phyloP scores from a whole-genome alignment of 2,113 vertebrate species.

The Todiramphus chloris region DNA sequence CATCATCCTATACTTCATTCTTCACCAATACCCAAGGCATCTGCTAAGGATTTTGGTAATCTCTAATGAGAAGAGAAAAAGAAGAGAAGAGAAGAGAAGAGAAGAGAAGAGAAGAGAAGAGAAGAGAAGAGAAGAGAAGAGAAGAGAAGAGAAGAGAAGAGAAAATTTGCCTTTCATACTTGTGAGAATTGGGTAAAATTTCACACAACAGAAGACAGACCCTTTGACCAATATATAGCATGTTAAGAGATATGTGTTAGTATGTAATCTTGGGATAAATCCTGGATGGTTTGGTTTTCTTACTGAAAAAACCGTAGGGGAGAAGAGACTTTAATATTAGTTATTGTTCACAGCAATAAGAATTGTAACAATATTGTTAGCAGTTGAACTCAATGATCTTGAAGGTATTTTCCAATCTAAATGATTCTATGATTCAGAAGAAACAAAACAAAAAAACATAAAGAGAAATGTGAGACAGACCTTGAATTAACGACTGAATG shows the following conservation, averaged over 20 bases:
- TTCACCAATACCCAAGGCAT: neutral
- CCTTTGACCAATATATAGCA: slow-evolving; percentile 23
- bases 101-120: too few species aligned
- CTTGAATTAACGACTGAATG: neutral
- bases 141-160: too few species aligned
- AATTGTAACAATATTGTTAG: neutral
- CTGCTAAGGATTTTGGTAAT: slow-evolving; percentile 34
- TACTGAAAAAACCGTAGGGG: neutral
- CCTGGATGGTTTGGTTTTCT: neutral
- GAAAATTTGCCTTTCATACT: neutral
- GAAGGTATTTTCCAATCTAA: neutral
- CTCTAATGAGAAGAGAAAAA: neutral
- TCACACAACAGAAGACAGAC: neutral
- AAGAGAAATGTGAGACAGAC: neutral
- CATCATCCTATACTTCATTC: neutral
- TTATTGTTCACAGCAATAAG: neutral
- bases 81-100: too few species aligned
- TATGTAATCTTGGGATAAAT: neutral
- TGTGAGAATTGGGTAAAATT: neutral
- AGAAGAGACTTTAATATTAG: neutral
- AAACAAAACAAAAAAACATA: neutral
- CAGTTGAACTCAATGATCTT: neutral
- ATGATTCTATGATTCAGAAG: neutral
- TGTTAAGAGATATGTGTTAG: neutral
- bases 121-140: too few species aligned